A percentile compares a stretch with the other conserved stretches of the same genome.
phyloP scores from a whole-genome alignment of 2,888 invertebrate species.

The Philonicus albiceps region DNA sequence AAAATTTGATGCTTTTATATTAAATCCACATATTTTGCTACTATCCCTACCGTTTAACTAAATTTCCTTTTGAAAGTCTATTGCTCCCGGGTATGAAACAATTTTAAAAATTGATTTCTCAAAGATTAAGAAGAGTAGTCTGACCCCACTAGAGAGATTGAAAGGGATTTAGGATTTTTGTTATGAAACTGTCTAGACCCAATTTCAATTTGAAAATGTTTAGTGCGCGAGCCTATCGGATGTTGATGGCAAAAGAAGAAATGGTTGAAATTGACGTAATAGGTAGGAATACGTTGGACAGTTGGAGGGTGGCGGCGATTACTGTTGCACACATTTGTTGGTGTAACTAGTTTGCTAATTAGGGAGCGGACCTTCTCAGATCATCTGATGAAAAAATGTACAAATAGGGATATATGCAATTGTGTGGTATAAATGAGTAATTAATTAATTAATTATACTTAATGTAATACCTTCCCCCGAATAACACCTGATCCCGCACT shows the following conservation, averaged over 20 bases:
- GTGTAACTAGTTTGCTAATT: slow-evolving; percentile 11
- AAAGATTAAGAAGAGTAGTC: neutral
- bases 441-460: slow-evolving; percentile 18
- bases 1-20: slow-evolving; percentile 11
- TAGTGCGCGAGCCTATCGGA: neutral
- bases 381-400: slow-evolving; percentile 77
- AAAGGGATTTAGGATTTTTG: neutral
- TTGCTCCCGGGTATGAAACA: slow-evolving; percentile 46
- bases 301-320: neutral
- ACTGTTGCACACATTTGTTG: neutral
- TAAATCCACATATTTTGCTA: slow-evolving; percentile 48
- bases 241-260: neutral
- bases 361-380: slow-evolving; percentile 65
- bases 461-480: slow-evolving; percentile 11
- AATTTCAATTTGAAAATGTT: slow-evolving; percentile 26
- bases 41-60: slow-evolving; percentile 52
- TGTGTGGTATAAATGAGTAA: slow-evolving; percentile 24
- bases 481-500: slow-evolving; percentile 12
- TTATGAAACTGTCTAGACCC: slow-evolving; percentile 17
- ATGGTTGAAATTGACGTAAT: neutral
- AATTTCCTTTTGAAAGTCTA: slow-evolving; percentile 55
- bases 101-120: neutral
- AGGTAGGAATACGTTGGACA: neutral
- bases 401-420: slow-evolving; percentile 63
- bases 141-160: slow-evolving; percentile 2